Evolutionary conservation across 2,113 vertebrate species (phyloP).

Genomic region (Embiotoca jacksoni): DNA sequence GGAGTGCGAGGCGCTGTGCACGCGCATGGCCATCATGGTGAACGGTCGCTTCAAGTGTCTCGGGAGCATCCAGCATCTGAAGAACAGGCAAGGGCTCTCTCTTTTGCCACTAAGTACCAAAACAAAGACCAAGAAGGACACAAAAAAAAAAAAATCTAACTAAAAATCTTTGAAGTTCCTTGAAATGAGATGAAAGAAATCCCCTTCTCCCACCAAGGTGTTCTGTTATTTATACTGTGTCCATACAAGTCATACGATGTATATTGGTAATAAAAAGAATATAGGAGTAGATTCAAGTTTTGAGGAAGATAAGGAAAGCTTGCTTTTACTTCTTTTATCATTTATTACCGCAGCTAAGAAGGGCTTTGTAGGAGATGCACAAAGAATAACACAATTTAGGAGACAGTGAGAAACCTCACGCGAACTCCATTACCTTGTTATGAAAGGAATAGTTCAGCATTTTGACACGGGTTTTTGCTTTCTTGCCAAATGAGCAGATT

Average conservation of each 20-base stretch:
- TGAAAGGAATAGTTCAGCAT: background rate
- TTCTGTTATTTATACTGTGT: constrained; percentile 40
- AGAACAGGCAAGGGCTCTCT: constrained; percentile 77
- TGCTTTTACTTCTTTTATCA: background rate
- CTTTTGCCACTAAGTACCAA: background rate
- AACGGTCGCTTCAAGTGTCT: constrained; percentile 93
- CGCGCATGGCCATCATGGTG: constrained; percentile 96
- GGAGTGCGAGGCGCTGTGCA: constrained; percentile 88
- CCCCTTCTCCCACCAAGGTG: background rate
- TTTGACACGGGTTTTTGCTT: background rate
- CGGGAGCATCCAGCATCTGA: constrained; percentile 94
- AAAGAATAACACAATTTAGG: background rate
- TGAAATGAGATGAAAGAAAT: constrained; percentile 51
- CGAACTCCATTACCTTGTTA: background rate
- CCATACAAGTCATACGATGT: constrained; percentile 35
- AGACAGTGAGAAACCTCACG: background rate
- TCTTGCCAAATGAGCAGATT: too few species aligned
- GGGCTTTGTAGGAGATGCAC: background rate
- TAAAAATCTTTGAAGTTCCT: constrained; percentile 16
- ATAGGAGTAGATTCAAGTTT: constrained; percentile 6
- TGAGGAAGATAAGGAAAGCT: constrained; percentile 1
- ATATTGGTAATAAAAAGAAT: constrained; percentile 22
- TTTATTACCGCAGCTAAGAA: constrained; percentile 1
- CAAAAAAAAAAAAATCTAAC: background rate
- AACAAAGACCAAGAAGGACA: background rate